Evolutionary conservation across 2,888 invertebrate species (phyloP), one percentile per base, ranked within the genome.

Genomic region (Heliconius sara): DNA sequence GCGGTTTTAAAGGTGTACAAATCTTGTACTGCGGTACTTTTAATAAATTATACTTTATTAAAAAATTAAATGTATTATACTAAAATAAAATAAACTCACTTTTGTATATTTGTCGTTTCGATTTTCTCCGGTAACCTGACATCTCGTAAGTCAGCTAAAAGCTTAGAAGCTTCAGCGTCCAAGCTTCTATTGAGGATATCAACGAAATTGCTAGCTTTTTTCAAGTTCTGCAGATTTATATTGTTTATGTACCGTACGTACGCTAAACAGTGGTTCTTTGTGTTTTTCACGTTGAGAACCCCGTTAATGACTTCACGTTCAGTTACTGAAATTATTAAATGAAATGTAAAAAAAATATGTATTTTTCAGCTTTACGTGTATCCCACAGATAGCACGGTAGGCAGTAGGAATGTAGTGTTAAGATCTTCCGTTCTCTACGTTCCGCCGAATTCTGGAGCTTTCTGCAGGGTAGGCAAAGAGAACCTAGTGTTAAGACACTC

Each of bases 251-350:
- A 99, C 79, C 99, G 96, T 6, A 98, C 96, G 92, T 99, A 99
- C 0, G 99, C 99, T 68, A 99, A 95, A 86, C 99, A 99, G 91
- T 99, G 99, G 88, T 99, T 99, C 90, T 98, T 98, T 0, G 98
- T 99, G 88, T 99, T 98, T 88, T 98, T 98, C 0, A 99, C 99
- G 87, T 97, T 98, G 27, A 99, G 92, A 9, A 99, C 96, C 0
- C 99, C 99, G 87, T 99, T 98, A 85, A 99, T 99, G 0, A 99
- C 99, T 95, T 99, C 99, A 70, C 99, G 96, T 95, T 99, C 99
- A 2, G 99, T 99, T 39, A 99, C 99, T 99, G 91, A 63, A 89
- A 90, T 70, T 10, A 27, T 39, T 30, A n/a, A 39, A 13, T 25
- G 2, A 60, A n/a, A n/a, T 60, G 52, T 52, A 19, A 6, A 52